These are phyloP conservation scores for Dendrophyllia cribrosa DNA, from an alignment of 64 coral and sea anemone species.

Conservation along the genomic window DNA sequence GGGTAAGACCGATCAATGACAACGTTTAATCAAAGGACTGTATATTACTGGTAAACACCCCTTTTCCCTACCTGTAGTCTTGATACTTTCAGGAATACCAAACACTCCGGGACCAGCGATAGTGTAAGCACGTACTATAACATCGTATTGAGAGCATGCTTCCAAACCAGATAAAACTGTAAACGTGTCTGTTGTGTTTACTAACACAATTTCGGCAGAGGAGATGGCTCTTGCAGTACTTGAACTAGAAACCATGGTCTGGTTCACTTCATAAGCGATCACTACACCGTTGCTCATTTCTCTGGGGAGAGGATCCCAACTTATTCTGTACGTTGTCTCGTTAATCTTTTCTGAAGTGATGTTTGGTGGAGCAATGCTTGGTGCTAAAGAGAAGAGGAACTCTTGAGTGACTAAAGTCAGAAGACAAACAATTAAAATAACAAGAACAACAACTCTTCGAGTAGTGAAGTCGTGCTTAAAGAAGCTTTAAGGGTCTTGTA, in stretches of 20 bases:
- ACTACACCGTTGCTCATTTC: conserved; percentile 32
- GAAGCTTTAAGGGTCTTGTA: no score
- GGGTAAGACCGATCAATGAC: no score
- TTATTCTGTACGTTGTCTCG: conserved; percentile 8
- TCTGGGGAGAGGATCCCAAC: conserved; percentile 45
- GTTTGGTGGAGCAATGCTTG: conserved; percentile 26
- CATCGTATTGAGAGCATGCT: not conserved
- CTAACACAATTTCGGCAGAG: not conserved
- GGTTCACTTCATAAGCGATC: conserved; percentile 17
- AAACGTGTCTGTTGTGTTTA: not conserved
- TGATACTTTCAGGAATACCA: not conserved
- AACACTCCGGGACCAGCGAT: not conserved
- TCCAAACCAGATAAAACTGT: not conserved
- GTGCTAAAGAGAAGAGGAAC: conserved; percentile 35
- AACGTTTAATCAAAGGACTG: no score
- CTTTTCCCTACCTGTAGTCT: not conserved
- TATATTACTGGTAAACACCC: no score
- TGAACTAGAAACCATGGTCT: not conserved
- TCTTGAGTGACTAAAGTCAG: no score
- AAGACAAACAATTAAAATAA: no score
- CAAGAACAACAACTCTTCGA: no score
- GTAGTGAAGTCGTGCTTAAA: no score
- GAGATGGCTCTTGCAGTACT: not conserved
- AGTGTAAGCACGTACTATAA: not conserved
- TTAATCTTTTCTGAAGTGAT: not conserved